phyloP scores from a whole-genome alignment of 2,113 vertebrate genomes.

The Pitta sordida region DNA sequence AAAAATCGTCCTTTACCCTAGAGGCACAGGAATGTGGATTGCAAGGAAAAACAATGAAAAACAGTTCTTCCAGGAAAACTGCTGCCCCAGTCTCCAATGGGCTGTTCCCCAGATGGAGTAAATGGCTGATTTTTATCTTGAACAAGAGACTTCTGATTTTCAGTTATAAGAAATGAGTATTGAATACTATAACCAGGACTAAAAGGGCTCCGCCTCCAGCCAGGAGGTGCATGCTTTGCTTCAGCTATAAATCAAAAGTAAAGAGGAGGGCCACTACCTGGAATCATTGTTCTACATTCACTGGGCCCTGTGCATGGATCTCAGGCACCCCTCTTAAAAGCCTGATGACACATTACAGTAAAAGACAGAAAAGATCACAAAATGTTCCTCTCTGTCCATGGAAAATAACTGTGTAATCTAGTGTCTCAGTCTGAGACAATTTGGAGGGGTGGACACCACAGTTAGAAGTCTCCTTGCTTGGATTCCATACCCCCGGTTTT shows the following conservation, averaged over 20 bases:
- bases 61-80: not conserved
- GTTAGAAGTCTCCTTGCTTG: too few relatives aligned
- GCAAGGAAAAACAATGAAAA: not conserved
- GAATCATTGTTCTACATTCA: not conserved
- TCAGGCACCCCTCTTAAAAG: not conserved
- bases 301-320: fast-evolving
- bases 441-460: too few relatives aligned
- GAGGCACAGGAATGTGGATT: not conserved
- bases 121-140: not conserved
- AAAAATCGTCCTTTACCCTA: not conserved
- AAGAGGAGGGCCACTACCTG: not conserved
- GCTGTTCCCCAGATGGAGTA: not conserved
- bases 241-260: not conserved
- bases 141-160: not conserved
- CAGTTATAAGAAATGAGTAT: not conserved
- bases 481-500: too few relatives aligned
- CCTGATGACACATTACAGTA: not conserved
- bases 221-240: not conserved
- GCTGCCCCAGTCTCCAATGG: not conserved
- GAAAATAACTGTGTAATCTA: not conserved
- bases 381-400: not conserved
- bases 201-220: not conserved
- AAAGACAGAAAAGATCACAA: not conserved
- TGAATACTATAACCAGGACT: not conserved
- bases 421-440: too few relatives aligned